Percentiles rank a stretch among this genome's conserved stretches.
These are phyloP conservation scores for Scaptodrosophila lebanonensis DNA, from an alignment of 1,140 invertebrate genomes.

Conservation along the genomic window DNA sequence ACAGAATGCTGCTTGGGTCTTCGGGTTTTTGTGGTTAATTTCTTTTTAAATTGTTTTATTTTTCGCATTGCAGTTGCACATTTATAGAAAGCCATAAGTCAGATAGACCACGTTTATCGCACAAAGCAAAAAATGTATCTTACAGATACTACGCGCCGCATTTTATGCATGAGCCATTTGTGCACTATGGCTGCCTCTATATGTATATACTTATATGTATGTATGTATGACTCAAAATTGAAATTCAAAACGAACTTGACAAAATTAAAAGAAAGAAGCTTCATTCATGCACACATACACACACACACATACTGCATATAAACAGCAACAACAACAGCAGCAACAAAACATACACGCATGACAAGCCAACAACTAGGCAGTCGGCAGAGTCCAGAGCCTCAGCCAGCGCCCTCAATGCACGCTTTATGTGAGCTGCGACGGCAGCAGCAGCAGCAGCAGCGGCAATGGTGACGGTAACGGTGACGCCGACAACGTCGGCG, in stretches of 20 bases:
- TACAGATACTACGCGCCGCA: no score
- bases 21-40: constrained; percentile 74
- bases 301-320: constrained; percentile 37
- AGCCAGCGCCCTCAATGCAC: constrained; percentile 71
- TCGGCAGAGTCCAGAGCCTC: constrained; percentile 23
- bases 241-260: constrained; percentile 76
- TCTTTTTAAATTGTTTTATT: constrained; percentile 74
- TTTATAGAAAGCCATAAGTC: constrained; percentile 24
- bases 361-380: constrained; percentile 35
- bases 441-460: constrained; percentile 19
- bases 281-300: constrained; percentile 67
- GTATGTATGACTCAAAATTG: constrained; percentile 64
- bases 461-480: constrained; percentile 15
- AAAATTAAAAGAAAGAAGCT: constrained; percentile 76
- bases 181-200: neutral
- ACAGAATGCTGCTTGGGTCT: constrained; percentile 56
- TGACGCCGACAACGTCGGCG: constrained; percentile 4
- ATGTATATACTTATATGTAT: no score
- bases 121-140: constrained; percentile 31
- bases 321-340: constrained; percentile 20
- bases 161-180: constrained; percentile 61
- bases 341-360: constrained; percentile 57
- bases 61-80: constrained; percentile 48
- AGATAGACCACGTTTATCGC: constrained; percentile 39
- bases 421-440: constrained; percentile 57